phyloP scores from a whole-genome alignment of 2,888 invertebrate genomes.

The Idaea biselata region DNA sequence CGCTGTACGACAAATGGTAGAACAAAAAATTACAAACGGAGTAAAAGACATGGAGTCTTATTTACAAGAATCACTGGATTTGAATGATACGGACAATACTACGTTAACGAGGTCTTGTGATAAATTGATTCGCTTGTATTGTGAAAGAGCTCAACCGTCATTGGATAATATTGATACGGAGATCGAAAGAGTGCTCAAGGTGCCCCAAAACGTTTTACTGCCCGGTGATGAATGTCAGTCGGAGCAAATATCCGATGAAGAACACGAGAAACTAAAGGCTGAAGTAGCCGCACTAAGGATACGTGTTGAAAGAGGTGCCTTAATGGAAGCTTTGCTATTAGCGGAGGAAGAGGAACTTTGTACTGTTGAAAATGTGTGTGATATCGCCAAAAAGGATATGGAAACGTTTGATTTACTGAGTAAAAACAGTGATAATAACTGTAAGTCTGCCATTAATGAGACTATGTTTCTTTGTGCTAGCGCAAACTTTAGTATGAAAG shows the following conservation, averaged over 20 bases:
- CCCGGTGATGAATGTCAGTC: constrained; percentile 66
- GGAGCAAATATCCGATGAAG: constrained; percentile 55
- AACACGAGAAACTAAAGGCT: constrained; percentile 57
- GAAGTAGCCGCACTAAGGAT: constrained; percentile 57
- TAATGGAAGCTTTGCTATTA: constrained; percentile 63
- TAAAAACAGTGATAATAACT: constrained; percentile 45
- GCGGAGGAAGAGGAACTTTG: constrained; percentile 65
- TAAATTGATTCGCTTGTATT: constrained; percentile 61
- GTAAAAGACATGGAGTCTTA: constrained; percentile 66
- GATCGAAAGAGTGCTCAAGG: constrained; percentile 58
- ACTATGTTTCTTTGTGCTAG: constrained; percentile 58
- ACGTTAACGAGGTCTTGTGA: constrained; percentile 62
- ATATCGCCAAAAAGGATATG: constrained; percentile 67
- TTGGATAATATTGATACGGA: constrained; percentile 60
- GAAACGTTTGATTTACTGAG: constrained; percentile 56
- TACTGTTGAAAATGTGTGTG: constrained; percentile 60
- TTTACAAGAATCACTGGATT: constrained; percentile 55
- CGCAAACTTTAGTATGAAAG: constrained; percentile 48
- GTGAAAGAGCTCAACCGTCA: constrained; percentile 61
- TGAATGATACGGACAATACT: constrained; percentile 64
- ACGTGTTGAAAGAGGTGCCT: constrained; percentile 61
- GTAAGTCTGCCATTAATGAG: constrained; percentile 49
- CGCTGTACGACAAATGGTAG: constrained; percentile 68
- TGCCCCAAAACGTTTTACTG: constrained; percentile 64
- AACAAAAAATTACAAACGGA: constrained; percentile 64